These are phyloP conservation scores for Nysson spinosus DNA, from an alignment of 2,888 invertebrate species.

Conservation along the genomic window DNA sequence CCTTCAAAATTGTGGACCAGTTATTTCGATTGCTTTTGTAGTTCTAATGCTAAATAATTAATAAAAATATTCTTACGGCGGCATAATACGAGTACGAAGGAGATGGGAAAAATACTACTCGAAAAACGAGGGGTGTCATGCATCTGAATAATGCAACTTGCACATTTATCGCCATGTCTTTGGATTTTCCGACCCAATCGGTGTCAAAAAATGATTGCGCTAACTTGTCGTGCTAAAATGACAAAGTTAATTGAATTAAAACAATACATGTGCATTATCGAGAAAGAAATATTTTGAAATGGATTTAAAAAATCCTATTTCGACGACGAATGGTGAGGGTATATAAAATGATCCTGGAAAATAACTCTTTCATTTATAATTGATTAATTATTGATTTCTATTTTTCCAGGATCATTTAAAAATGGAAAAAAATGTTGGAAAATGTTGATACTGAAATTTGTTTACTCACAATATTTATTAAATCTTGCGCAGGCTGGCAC, in stretches of 20 bases:
- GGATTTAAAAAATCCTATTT: too few species aligned
- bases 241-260: conserved; percentile 16
- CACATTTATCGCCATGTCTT: background rate
- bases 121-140: conserved; percentile 6
- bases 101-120: conserved; percentile 5
- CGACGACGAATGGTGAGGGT: too few species aligned
- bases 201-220: background rate
- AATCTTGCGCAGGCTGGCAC: conserved; percentile 66
- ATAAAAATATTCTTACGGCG: conserved; percentile 10
- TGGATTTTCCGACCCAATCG: background rate
- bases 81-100: conserved; percentile 46
- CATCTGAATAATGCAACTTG: conserved; percentile 1
- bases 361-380: too few species aligned
- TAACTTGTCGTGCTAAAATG: background rate
- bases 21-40: too few species aligned
- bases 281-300: too few species aligned
- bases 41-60: background rate
- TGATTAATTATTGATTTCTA: too few species aligned
- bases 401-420: too few species aligned
- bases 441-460: too few species aligned
- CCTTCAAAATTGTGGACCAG: too few species aligned
- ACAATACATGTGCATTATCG: too few species aligned
- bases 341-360: too few species aligned
- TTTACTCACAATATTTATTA: conserved; percentile 60
- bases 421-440: too few species aligned